A percentile compares a stretch with the other conserved stretches of the same genome.
These are phyloP conservation scores for Platalea minor DNA, from an alignment of 2,797 vertebrate species.

Conservation along the genomic window DNA sequence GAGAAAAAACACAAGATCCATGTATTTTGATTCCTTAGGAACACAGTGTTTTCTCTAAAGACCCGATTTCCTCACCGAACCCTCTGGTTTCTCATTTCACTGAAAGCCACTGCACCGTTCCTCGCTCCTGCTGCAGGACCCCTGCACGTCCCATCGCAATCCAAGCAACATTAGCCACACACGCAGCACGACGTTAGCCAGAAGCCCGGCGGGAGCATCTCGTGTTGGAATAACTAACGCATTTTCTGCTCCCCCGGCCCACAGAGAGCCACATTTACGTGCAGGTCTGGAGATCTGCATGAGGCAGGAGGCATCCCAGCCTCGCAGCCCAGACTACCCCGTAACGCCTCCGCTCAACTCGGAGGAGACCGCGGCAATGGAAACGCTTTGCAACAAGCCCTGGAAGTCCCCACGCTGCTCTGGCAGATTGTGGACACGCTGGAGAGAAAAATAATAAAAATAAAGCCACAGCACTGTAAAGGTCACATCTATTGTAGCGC, in stretches of 20 bases:
- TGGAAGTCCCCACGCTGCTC: neutral
- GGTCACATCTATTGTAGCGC: neutral
- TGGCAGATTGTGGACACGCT: neutral
- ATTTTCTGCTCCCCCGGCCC: neutral
- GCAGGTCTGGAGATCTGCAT: neutral
- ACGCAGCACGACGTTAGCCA: accelerated
- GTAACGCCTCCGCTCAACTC: neutral
- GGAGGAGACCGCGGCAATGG: neutral
- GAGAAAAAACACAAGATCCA: neutral
- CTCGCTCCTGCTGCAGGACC: neutral
- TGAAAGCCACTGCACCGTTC: neutral
- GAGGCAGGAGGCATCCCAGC: neutral
- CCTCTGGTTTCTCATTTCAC: neutral
- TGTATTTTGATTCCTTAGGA: neutral
- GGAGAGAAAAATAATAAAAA: neutral
- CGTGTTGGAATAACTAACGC: neutral
- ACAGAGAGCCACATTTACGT: neutral
- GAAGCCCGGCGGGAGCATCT: neutral
- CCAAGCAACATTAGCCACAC: neutral
- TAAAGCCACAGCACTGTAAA: neutral
- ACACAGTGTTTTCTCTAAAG: neutral
- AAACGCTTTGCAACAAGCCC: neutral
- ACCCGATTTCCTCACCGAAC: neutral
- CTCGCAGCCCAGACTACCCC: neutral
- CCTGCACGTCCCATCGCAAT: neutral